Evolutionary conservation across 2,113 vertebrate genomes (phyloP).

Genomic region (Labeo catla): DNA sequence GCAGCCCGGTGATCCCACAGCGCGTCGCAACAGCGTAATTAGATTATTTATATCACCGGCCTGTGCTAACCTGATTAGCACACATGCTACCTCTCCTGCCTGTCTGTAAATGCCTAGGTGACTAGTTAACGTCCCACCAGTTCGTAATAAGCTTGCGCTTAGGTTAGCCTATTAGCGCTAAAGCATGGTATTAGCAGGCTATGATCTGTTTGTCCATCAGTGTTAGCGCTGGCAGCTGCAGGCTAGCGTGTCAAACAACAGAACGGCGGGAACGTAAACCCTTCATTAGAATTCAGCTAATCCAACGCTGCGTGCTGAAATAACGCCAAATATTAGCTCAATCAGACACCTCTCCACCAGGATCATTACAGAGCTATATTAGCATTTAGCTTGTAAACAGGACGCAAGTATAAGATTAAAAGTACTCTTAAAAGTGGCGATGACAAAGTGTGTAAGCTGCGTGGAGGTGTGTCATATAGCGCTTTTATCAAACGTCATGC

Average conservation of each 20-base stretch:
- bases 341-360: conserved; percentile 31
- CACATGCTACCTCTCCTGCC: conserved; percentile 49
- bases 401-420: conserved; percentile 2
- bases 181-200: conserved; percentile 65
- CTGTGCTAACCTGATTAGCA: conserved; percentile 66
- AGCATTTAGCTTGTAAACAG: conserved; percentile 52
- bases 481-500: background rate
- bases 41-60: conserved; percentile 70
- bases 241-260: conserved; percentile 59
- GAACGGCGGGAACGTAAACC: conserved; percentile 66
- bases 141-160: conserved; percentile 67
- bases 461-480: background rate
- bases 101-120: conserved; percentile 59
- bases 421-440: background rate
- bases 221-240: conserved; percentile 51
- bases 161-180: conserved; percentile 67
- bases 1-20: conserved; percentile 51
- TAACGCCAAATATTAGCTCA: conserved; percentile 27
- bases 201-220: conserved; percentile 68
- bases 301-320: conserved; percentile 58
- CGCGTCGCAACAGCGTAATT: conserved; percentile 69
- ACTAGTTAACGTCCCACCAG: conserved; percentile 55
- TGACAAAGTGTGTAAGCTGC: background rate
- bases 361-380: conserved; percentile 51
- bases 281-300: conserved; percentile 73